Percentiles rank a stretch among this genome's conserved stretches.
These are phyloP conservation scores for Thinocorus orbignyianus DNA, from an alignment of 2,113 vertebrate genomes.

Conservation along the genomic window DNA sequence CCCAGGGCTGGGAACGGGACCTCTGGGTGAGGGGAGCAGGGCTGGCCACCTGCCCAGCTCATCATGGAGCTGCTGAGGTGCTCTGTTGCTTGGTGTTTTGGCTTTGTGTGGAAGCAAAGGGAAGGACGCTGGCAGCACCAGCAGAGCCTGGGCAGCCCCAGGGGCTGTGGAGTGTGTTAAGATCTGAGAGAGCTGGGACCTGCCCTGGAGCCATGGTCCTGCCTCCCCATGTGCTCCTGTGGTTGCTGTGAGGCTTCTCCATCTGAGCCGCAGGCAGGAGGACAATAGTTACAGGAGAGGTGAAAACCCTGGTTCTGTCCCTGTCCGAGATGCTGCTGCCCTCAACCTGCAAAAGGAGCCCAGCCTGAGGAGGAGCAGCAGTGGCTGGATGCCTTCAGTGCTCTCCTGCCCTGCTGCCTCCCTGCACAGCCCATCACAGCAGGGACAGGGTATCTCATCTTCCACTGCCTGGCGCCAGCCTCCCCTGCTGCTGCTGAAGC, in stretches of 20 bases:
- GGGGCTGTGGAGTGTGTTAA: slow-evolving; percentile 36
- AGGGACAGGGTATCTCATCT: background rate
- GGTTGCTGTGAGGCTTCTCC: background rate
- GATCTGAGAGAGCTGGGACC: slow-evolving; percentile 60
- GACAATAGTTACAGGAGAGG: background rate
- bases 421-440: rapidly evolving
- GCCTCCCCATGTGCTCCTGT: background rate
- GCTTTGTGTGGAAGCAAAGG: slow-evolving; percentile 17
- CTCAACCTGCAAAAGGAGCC: background rate
- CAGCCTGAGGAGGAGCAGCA: background rate
- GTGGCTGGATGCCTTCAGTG: background rate
- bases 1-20: background rate
- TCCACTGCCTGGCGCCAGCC: background rate
- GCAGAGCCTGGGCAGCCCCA: slow-evolving; percentile 67
- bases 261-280: background rate
- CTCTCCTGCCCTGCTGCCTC: background rate
- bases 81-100: slow-evolving; percentile 25
- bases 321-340: background rate
- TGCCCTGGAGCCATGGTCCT: background rate
- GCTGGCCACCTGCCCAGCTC: slow-evolving; percentile 32
- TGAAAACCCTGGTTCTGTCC: background rate
- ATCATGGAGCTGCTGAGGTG: slow-evolving; percentile 41
- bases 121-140: slow-evolving; percentile 61
- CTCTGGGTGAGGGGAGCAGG: background rate
- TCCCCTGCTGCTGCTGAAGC: background rate